Percentiles rank a stretch among this genome's conserved stretches.
Evolutionary conservation across 2,888 invertebrate genomes (phyloP).

Genomic region (Ptycholaimellus sp.): DNA sequence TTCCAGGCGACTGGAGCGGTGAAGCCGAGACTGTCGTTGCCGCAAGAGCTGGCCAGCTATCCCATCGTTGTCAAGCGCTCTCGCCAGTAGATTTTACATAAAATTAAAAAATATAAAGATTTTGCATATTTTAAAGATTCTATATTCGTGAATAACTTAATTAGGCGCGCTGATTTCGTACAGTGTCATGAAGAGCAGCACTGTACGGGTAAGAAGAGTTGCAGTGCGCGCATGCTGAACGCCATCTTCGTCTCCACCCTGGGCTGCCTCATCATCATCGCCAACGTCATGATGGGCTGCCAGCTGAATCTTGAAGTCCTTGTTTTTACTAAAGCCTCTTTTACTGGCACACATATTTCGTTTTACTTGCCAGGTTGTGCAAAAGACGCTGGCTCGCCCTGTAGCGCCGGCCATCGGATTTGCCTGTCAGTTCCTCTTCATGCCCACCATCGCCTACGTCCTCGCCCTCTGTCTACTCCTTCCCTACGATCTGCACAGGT

Average conservation of each 20-base stretch:
- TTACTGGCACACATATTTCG: neutral
- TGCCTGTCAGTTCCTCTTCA: conserved; percentile 32
- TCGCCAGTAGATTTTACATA: too few relatives aligned
- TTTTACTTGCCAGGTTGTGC: conserved; percentile 11
- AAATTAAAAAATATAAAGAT: too few relatives aligned
- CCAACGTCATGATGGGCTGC: conserved; percentile 23
- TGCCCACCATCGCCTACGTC: conserved; percentile 26
- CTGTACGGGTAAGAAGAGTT: too few relatives aligned
- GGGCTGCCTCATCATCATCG: conserved; percentile 17
- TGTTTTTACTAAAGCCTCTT: neutral
- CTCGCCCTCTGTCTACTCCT: conserved; percentile 4
- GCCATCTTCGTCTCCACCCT: conserved; percentile 18
- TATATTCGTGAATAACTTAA: too few relatives aligned
- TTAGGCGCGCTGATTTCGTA: too few relatives aligned
- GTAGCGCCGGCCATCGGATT: conserved; percentile 33
- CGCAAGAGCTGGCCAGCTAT: too few relatives aligned
- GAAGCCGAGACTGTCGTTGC: too few relatives aligned
- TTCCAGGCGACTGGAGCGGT: too few relatives aligned
- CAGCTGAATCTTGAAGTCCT: conserved; percentile 11
- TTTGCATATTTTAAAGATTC: too few relatives aligned
- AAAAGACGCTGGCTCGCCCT: conserved; percentile 28
- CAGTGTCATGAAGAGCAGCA: too few relatives aligned
- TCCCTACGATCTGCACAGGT: conserved; percentile 1
- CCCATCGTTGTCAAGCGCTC: too few relatives aligned
- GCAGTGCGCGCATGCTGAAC: conserved; percentile 6